Base-by-base conservation (phyloP, 2,888 invertebrate species). In the Plebejus argus region DNA sequence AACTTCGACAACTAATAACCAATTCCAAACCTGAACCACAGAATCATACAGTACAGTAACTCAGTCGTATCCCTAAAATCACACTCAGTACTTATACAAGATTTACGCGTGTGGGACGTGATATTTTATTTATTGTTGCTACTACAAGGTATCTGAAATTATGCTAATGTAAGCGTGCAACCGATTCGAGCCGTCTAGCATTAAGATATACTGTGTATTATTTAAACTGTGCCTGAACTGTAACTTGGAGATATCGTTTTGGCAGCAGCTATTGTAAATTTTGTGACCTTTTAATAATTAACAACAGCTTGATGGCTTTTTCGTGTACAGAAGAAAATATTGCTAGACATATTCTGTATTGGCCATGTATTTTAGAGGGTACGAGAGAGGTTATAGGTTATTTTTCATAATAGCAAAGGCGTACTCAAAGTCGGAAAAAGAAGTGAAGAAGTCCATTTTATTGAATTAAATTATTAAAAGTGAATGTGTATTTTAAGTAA, bases 1-100 rank as follows among this genome's bases (percentile, higher is more conserved):
- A 66, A 66, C 66, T 66, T 66, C 33, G 15, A 28, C 28, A 66
- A 66, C 15, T 66, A 66, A 66, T 66, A 28, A 33, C 66, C 66
- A 66, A 66, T 28, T 66, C 66, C 15, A 66, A 28, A 66, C 28
- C 66, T 2, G 33, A 58, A 18, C 18, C 18, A 18, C 53, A 53
- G 53, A 18, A 18, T 53, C 18, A 53, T 53, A 53, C 53, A 18
- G 15, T 53, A 53, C 1, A 53, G 53, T 53, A 49, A 15, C 49
- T 49, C 49, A 53, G 18, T 1, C 18, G 18, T 53, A 0, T 18
- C 18, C 45, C 5, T 18, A 0, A 5, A 53, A 18, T 53, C 53
- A 3, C 18, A 15, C 18, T 53, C 1, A 18, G 1, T 18, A 53
- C 53, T 53, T 4, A 45, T 35, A 35, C 35, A 35, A 35, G 35